Conservation (phyloP, 2,797 vertebrate genomes). For the Loris lydekkerianus region DNA sequence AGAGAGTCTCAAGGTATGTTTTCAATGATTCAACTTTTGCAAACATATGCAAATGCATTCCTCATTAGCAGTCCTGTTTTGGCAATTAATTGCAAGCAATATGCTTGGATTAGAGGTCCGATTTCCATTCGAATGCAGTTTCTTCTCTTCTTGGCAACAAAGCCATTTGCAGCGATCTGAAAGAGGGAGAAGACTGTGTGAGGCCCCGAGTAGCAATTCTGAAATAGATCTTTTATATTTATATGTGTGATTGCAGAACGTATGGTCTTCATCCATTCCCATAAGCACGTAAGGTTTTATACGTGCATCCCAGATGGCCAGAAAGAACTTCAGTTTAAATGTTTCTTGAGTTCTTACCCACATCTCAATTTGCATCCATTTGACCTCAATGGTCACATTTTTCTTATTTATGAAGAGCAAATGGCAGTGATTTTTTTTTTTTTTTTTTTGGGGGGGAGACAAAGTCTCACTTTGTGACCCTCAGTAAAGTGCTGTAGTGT, state of each 20-base stretch:
- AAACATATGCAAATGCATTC: constrained; percentile 84
- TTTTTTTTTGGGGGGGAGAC: too few species aligned
- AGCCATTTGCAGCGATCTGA: constrained; percentile 81
- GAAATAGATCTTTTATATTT: accelerated
- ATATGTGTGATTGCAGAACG: accelerated
- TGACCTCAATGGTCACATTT: neutral
- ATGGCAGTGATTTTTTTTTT: neutral
- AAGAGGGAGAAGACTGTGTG: neutral
- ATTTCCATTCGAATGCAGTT: constrained; percentile 83
- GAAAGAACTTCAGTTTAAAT: neutral
- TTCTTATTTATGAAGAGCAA: neutral
- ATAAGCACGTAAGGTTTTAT: neutral
- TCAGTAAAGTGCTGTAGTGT: too few species aligned
- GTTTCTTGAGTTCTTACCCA: neutral
- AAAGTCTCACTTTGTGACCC: too few species aligned
- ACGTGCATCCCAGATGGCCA: neutral
- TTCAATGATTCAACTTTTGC: constrained; percentile 76
- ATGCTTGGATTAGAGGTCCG: constrained; percentile 88
- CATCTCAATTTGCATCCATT: neutral
- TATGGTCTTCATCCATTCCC: neutral
- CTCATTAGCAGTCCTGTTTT: constrained; percentile 81
- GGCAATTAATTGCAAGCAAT: constrained; percentile 89
- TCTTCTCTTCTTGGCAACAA: constrained; percentile 70
- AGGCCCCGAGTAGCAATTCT: accelerated
- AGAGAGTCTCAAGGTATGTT: neutral